Percentiles rank a stretch among this genome's conserved stretches.
These are phyloP conservation scores for Microtus richardsoni DNA, from an alignment of 2,113 vertebrate genomes.

Conservation along the genomic window DNA sequence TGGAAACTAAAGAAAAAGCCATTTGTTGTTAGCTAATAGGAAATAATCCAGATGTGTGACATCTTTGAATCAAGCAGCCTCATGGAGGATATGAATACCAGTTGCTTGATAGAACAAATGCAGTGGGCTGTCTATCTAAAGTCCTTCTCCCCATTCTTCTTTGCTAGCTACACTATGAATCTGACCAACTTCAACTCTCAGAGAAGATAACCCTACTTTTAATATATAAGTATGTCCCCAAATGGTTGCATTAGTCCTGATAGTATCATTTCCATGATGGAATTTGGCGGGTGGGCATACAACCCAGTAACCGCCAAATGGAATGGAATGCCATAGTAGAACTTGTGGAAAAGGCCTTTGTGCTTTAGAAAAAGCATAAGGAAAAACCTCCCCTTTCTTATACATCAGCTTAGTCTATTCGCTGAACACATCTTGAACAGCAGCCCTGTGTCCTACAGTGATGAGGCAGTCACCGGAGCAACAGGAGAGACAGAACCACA, in stretches of 20 bases:
- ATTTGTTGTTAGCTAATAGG: neutral
- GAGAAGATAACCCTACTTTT: neutral
- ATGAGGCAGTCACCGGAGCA: neutral
- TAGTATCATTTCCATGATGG: neutral
- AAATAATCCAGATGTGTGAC: conserved; percentile 26
- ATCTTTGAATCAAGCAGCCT: neutral
- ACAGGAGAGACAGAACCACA: neutral
- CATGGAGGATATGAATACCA: neutral
- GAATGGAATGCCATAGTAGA: neutral
- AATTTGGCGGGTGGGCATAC: neutral
- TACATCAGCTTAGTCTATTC: neutral
- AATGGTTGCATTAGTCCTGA: neutral
- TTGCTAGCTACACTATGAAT: neutral
- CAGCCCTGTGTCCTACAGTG: neutral
- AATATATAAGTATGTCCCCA: neutral
- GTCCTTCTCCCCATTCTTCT: neutral
- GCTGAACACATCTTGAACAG: neutral
- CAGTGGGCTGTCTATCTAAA: neutral
- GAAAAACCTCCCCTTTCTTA: neutral
- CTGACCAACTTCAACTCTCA: neutral
- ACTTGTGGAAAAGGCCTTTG: neutral
- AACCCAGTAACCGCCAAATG: neutral
- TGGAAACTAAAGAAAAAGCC: neutral
- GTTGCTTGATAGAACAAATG: neutral
- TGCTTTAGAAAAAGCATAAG: neutral